Percentiles rank a stretch among this genome's conserved stretches.
These are phyloP conservation scores for Octopus bimaculoides DNA, from an alignment of 1,140 invertebrate species.

Conservation along the genomic window DNA sequence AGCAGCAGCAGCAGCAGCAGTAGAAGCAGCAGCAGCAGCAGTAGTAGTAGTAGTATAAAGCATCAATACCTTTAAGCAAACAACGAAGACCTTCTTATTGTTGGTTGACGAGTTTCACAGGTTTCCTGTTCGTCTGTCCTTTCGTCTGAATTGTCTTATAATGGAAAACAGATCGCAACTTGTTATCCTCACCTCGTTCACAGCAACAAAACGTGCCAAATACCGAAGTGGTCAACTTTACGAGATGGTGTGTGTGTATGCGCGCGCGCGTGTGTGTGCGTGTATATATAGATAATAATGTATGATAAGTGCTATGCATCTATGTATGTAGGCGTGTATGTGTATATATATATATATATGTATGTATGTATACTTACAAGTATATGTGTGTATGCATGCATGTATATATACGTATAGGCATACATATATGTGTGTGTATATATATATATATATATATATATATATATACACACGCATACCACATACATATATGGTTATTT, in stretches of 20 bases:
- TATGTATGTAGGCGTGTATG: not conserved
- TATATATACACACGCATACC: not conserved
- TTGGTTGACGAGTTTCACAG: no score
- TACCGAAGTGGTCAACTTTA: no score
- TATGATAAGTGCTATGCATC: not conserved
- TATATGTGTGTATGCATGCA: not conserved
- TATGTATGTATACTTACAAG: not conserved
- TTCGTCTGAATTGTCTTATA: no score
- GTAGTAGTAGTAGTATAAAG: no score
- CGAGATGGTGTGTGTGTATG: not conserved
- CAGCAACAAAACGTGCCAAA: no score
- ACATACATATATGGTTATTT: not conserved
- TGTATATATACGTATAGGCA: not conserved
- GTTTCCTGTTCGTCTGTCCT: no score
- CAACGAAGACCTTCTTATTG: no score
- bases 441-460: not conserved
- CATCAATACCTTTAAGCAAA: no score
- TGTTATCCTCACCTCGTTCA: no score
- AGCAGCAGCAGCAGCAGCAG: no score
- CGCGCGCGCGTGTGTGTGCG: not conserved
- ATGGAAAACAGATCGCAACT: no score
- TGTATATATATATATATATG: not conserved
- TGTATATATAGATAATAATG: not conserved
- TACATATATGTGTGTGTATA: not conserved
- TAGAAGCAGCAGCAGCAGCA: no score